Base-by-base conservation (phyloP, 2,888 invertebrate species). In the Tridacna gigas region DNA sequence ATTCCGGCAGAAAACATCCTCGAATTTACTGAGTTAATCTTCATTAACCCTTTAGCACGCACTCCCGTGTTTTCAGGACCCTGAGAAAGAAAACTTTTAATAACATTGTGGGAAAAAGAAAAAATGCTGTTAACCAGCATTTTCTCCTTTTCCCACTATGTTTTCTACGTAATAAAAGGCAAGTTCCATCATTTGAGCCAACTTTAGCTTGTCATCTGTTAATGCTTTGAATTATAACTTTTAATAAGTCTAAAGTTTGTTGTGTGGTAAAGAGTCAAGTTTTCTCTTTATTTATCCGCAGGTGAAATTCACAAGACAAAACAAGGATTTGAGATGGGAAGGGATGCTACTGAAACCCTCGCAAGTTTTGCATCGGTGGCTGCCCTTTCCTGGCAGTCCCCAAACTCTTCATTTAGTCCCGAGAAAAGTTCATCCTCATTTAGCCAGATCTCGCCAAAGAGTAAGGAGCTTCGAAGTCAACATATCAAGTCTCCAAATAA, bases 321-420 rank as follows among this genome's bases (percentile, higher is more conserved):
- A 25, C 82, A 84, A 63, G 79, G 78, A 60, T 84, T 81, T 80
- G 82, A 75, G 78, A 79, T 87, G 83, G 87, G 87, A 20, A 71
- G 76, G 22, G 84, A 84, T n/a, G 74, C 67, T 11, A 61, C 37
- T 2, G 82, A 85, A 45, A 60, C 66, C 13, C 78, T 87, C 77
- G 87, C 84, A 22, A 81, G 78, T 4, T 87, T 87, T 69, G 87
- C 87, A 22, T 87, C 87, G 1, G 87, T 87, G n/a, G 87, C 82
- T 11, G 82, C 87, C n/a, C 71, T 77, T 79, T 87, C 87, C 9
- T 69, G 74, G 15, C 71, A 51, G 51, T 71, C 71, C 12, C 71
- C 71, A 25, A 71, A 71, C 51, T 22, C 71, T 20, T 71, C 71
- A 71, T 71, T 71, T 20, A 71, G 71, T 71, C 71, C 71, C 45